Conservation (phyloP, 2,888 invertebrate genomes). For the Trichogramma evanescens region DNA sequence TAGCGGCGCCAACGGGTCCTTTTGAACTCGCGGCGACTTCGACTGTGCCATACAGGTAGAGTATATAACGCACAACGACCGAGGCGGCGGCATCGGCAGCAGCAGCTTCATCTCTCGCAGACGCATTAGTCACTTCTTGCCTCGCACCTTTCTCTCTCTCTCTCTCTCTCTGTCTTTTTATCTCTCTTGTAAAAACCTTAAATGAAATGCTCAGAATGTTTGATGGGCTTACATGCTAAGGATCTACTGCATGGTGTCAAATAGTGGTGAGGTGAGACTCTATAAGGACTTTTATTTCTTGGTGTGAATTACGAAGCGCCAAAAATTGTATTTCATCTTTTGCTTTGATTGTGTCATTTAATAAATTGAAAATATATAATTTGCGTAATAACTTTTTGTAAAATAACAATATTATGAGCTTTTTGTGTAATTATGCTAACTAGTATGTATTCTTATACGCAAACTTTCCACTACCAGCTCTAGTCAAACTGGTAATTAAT, state of each 20-base stretch:
- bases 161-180: conserved; percentile 23
- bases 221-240: conserved; percentile 32
- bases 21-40: conserved; percentile 42
- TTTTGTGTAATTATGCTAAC: too few relatives aligned
- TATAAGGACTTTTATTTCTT: too few relatives aligned
- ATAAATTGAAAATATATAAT: too few relatives aligned
- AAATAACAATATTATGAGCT: too few relatives aligned
- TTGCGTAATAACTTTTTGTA: too few relatives aligned
- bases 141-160: conserved; percentile 27
- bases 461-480: too few relatives aligned
- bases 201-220: conserved; percentile 44
- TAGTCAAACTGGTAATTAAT: too few relatives aligned
- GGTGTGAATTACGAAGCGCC: too few relatives aligned
- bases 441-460: too few relatives aligned
- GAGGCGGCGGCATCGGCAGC: conserved; percentile 40
- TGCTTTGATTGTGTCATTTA: too few relatives aligned
- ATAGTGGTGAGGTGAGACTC: too few relatives aligned
- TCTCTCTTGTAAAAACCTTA: conserved; percentile 25
- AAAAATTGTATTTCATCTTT: too few relatives aligned
- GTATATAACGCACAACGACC: conserved; percentile 6
- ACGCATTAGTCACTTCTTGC: conserved; percentile 46
- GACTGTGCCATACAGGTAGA: conserved; percentile 45
- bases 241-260: not conserved
- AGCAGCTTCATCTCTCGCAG: conserved; percentile 43
- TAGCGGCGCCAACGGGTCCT: conserved; percentile 45